phyloP scores from a whole-genome alignment of 2,888 invertebrate genomes.

The Oscheius sp. region DNA sequence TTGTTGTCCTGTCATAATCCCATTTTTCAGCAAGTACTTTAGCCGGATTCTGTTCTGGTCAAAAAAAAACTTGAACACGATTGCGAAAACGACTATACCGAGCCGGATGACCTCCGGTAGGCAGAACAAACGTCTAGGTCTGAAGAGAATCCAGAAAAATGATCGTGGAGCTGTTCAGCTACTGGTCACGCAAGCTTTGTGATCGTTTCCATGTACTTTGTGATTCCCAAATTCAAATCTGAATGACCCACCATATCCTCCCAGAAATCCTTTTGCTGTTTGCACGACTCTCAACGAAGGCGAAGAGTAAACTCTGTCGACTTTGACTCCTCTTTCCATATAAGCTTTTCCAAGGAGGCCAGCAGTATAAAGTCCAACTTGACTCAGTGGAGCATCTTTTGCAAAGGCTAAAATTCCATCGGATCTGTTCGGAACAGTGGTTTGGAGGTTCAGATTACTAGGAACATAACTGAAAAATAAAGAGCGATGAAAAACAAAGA shows the following conservation, averaged over 20 bases:
- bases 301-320: conserved; percentile 5
- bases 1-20: neutral
- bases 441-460: conserved; percentile 10
- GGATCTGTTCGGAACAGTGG: neutral
- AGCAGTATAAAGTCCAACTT: conserved; percentile 15
- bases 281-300: conserved; percentile 21
- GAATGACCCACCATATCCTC: conserved; percentile 9
- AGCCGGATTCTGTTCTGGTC: neutral
- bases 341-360: conserved; percentile 9
- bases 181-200: neutral
- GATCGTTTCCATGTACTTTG: neutral
- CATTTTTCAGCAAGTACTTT: neutral
- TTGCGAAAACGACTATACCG: too few species aligned
- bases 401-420: neutral
- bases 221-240: neutral
- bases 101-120: too few species aligned
- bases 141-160: neutral
- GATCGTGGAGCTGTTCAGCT: neutral
- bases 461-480: conserved; percentile 9
- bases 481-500: neutral
- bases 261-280: conserved; percentile 15
- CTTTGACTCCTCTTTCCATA: conserved; percentile 8
- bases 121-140: too few species aligned
- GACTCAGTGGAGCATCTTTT: neutral
- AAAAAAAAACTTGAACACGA: too few species aligned